phyloP scores from a whole-genome alignment of 1,140 invertebrate species.

The Triops cancriformis region DNA sequence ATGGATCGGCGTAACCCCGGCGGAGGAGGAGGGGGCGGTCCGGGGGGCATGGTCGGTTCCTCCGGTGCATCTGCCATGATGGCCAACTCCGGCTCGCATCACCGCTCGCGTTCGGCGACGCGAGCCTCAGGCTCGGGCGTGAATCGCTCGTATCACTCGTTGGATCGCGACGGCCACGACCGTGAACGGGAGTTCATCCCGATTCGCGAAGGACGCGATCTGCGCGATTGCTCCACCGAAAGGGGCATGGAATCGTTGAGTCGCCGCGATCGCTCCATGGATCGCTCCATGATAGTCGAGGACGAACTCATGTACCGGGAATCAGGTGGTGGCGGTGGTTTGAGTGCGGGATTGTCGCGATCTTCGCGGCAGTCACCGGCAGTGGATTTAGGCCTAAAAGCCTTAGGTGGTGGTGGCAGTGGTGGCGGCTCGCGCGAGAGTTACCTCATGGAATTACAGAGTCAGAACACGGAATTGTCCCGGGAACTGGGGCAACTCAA shows the following conservation, averaged over 20 bases:
- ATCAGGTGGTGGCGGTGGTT: conserved; percentile 23
- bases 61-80: neutral
- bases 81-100: conserved; percentile 50
- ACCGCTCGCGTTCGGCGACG: conserved; percentile 48
- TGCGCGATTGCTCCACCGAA: conserved; percentile 51
- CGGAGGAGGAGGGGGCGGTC: conserved; percentile 47
- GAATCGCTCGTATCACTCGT: conserved; percentile 58
- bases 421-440: conserved; percentile 38
- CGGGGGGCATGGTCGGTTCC: conserved; percentile 40
- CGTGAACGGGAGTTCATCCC: conserved; percentile 71
- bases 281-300: conserved; percentile 39
- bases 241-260: conserved; percentile 37
- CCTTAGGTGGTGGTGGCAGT: conserved; percentile 27
- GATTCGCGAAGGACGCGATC: conserved; percentile 55
- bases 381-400: conserved; percentile 43
- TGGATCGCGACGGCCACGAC: conserved; percentile 51
- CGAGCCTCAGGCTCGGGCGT: conserved; percentile 43
- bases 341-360: conserved; percentile 21
- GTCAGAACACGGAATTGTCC: conserved; percentile 89
- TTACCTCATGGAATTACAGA: conserved; percentile 86
- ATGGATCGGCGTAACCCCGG: conserved; percentile 27
- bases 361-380: conserved; percentile 69
- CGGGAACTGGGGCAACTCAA: conserved; percentile 92
- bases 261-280: conserved; percentile 49
- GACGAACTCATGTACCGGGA: conserved; percentile 30